Base-by-base conservation (phyloP, 1,140 invertebrate species). In the Chionoecetes opilio region DNA sequence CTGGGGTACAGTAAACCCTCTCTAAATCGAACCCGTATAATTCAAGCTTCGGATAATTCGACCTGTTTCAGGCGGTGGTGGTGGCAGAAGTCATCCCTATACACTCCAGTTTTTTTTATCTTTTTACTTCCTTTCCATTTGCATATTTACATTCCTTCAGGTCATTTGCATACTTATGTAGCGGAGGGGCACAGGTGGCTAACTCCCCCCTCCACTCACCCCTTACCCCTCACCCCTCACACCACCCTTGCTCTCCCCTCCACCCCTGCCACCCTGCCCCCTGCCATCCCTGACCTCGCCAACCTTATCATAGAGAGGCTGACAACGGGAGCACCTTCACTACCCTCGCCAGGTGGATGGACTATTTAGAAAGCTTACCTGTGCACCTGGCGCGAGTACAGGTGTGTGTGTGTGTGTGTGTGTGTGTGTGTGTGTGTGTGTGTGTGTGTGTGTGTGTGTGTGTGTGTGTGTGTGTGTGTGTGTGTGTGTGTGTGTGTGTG, bases 101-200 rank as follows among this genome's bases (percentile, higher is more conserved):
- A 75, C 11, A 75, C 63, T 75, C 63, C 63, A 75, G 63, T 75
- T 75, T 75, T 75, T 75, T 75, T 75, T 75, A 75, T 75, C 63
- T 75, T 75, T 75, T 75, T n/a, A 75, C 63, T 75, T 75, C 63
- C 63, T 75, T 75, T 75, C n/a, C 21, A 75, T 75, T 75, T 75
- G 63, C 63, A 75, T 75, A 26, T 75, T 75, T 75, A 26, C 63
- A 75, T 75, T 75, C 63, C 63, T 75, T 3, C 21, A 17, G 63
- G 63, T 75, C 63, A 75, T 75, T 75, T 75, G 63, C 63, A 75
- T 75, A 75, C 21, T 26, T 75, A 75, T 75, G 63, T 75, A 26
- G 63, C 21, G 11, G 63, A 75, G 63, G 21, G 63, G 63, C 63
- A n/a, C 21, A 75, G 63, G 21, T 35, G 63, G n/a, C 63, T 75